These are phyloP conservation scores for Hypomesus transpacificus DNA, from an alignment of 2,113 vertebrate genomes.

Conservation along the genomic window DNA sequence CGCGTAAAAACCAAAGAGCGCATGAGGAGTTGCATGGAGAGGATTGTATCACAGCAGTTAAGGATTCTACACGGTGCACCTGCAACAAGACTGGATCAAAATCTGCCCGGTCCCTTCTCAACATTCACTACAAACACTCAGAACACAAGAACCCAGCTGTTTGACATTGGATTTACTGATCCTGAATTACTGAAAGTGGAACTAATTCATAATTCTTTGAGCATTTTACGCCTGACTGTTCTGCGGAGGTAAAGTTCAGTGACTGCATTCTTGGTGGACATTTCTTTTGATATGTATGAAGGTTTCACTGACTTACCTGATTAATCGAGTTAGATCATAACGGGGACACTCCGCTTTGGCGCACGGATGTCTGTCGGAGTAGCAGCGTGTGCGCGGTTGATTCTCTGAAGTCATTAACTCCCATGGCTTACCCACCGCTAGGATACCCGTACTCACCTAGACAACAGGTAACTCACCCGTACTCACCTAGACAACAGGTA, in stretches of 20 bases:
- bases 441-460: slow-evolving; percentile 91
- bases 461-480: slow-evolving; percentile 83
- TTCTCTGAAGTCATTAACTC: slow-evolving; percentile 6
- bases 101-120: slow-evolving; percentile 7
- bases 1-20: slow-evolving; percentile 69
- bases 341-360: neutral
- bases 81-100: slow-evolving; percentile 19
- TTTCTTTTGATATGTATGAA: neutral
- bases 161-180: too few species aligned
- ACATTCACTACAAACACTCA: too few species aligned
- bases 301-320: neutral
- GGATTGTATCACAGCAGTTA: slow-evolving; percentile 31
- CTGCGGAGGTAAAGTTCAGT: too few species aligned
- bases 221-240: too few species aligned
- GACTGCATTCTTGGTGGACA: too few species aligned
- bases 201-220: too few species aligned
- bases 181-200: too few species aligned
- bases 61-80: slow-evolving; percentile 52
- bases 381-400: slow-evolving; percentile 18
- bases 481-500: slow-evolving; percentile 3
- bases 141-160: too few species aligned
- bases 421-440: slow-evolving; percentile 97
- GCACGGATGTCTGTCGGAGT: slow-evolving; percentile 32
- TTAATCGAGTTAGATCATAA: neutral
- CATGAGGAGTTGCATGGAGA: slow-evolving; percentile 60